Evolutionary conservation across 2,888 invertebrate species (phyloP), one percentile per base, ranked within the genome.

Genomic region (Ormyrus rosae): DNA sequence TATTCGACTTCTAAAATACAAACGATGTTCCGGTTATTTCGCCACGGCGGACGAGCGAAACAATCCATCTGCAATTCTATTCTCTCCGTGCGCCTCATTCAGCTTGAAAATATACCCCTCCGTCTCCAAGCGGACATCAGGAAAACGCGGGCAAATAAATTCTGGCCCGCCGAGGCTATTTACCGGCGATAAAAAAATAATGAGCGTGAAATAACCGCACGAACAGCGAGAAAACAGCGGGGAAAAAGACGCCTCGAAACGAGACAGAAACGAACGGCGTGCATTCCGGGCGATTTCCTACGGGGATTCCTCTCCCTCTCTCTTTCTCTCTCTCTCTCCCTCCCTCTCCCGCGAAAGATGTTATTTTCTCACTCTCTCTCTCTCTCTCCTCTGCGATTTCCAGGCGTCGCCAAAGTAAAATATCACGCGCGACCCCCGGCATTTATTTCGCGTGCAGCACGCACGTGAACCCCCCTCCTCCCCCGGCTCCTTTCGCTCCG

Each of bases 251-350:
- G 10, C 60, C 53, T 19, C 19, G 46, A 53, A 58, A 60, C 58
- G 71, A 69, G 73, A 69, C 45, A 79, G 56, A 11, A 51, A 50
- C 50, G 67, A 69, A 58, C 53, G 75, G 64, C 55, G 45, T 34
- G 61, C 64, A 58, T 64, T 73, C 80, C 58, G 65, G 60, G 34
- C 61, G 76, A 80, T 80, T 72, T 80, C 76, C 72, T 56, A 61
- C 63, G 72, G 72, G 72, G 63, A 76, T 80, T 72, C 71, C 46
- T 19, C 46, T 2, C 34, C 7, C 10, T n/a, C n/a, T 34, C 51
- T 13, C 13, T 56, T 64, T 64, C 45, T 13, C 5, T 5, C 46
- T 5, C 46, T 34, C 8, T 61, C n/a, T 6, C 63, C 1, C 19
- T 0, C 19, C 1, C 19, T 19, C 19, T 19, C 34, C 11, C 10